Evolutionary conservation across 2,797 vertebrate genomes (phyloP), one percentile per base, ranked within the genome.

Genomic region (Xenopus petersii): DNA sequence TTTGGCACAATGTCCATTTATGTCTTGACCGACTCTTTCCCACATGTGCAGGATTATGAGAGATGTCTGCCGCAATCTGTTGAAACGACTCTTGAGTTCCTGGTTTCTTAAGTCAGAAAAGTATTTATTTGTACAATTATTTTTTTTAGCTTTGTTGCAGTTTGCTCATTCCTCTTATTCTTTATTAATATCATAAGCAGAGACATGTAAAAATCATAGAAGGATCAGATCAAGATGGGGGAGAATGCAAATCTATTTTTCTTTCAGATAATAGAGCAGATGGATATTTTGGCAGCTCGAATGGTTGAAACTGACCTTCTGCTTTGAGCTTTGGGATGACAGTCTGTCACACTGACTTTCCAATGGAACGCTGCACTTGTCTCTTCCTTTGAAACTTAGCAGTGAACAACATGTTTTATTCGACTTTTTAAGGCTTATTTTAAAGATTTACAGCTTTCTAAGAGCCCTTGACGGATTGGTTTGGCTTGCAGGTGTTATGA

Each of bases 221-320:
- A 88, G 88, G 86, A 89, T 85, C 86, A 87, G 87, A 87, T 86
- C 85, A 86, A 87, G 86, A 88, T 84, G 82, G 49, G 47, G 81
- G 83, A 86, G 83, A 86, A 85, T 84, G 87, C 86, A 86, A 88
- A 89, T 89, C 83, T 84, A 87, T 87, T 88, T 91, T 12, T 7
- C 49, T 51, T 51, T 91, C 90, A 90, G 88, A 89, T 88, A 87
- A 89, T 88, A 82, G 83, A 92, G 85, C 91, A 91, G 91, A 91
- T 92, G 91, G 91, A 84, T 81, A 80, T 88, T 86, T 86, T 91
- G 89, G 90, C 90, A 88, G 86, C 83, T 87, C 70, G 36, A 82
- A 86, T 86, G 86, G 83, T 90, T 88, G 84, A 87, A 86, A 89
- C 78, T 91, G 91, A 92, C 91, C 91, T 88, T 86, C 86, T 82